Base-by-base conservation (phyloP, 2,888 invertebrate species). In the Sarcophaga variegata region DNA sequence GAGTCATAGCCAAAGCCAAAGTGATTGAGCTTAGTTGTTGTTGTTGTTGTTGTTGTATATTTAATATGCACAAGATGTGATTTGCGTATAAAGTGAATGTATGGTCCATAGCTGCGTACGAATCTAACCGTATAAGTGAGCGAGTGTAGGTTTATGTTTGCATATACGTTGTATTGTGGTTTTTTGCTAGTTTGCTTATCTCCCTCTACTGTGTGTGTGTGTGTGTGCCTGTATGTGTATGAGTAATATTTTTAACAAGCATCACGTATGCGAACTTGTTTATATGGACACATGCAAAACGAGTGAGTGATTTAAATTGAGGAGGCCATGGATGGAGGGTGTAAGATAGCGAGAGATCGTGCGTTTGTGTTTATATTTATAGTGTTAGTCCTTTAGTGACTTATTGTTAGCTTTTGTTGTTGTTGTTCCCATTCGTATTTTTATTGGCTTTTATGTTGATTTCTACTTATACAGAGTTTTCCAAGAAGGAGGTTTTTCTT, bases 11-110 rank as follows among this genome's bases (percentile, higher is more conserved):
- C 6, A 37, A 37, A 37, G 37, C 37, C 37, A 37, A 37, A 37
- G 37, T 37, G 37, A 37, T 37, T 2, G 37, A 37, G 37, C 8
- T 45, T n/a, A 17, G 27, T 67, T 14, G 12, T 54, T 82, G 67
- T 81, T 20, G 12, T 54, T 82, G 67, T 81, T 20, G 81, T 84
- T 79, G 86, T 84, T 71, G 71, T 79, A 78, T 84, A 64, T 80
- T 84, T 84, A 87, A 80, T 79, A 84, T 87, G 81, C 87, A 87
- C 66, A 84, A 87, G 84, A 87, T 84, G 87, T 87, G 87, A 82
- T 87, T 87, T 87, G 81, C 79, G 84, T 84, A 77, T 74, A 76
- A 84, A 76, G 83, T 77, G 63, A 83, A 77, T 69, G 59, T 37
- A 37, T 37, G 37, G 37, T 37, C 37, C 10, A 37, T 37, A 8